These are phyloP conservation scores for Dinoponera quadriceps DNA, from an alignment of 1,140 invertebrate species.

Conservation along the genomic window DNA sequence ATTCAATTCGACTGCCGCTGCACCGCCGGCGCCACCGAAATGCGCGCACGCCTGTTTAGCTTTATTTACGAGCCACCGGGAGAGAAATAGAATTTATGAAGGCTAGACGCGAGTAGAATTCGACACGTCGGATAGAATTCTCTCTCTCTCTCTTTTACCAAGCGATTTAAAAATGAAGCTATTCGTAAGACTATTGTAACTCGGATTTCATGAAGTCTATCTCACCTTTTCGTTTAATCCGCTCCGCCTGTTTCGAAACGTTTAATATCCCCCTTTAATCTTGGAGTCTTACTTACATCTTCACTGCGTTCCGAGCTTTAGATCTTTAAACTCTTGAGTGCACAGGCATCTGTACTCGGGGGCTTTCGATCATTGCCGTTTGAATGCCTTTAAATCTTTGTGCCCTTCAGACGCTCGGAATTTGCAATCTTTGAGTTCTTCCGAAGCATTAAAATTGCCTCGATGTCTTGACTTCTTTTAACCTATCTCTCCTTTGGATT, in stretches of 20 bases:
- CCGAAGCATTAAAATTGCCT: too few species aligned
- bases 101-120: not conserved
- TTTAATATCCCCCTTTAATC: not conserved
- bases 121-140: too few species aligned
- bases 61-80: conserved; percentile 29
- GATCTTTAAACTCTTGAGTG: not conserved
- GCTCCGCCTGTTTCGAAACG: not conserved
- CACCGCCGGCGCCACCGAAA: conserved; percentile 25
- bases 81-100: conserved; percentile 37
- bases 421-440: too few species aligned
- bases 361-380: too few species aligned
- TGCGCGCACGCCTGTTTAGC: conserved; percentile 27
- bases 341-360: too few species aligned
- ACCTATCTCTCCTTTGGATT: too few species aligned
- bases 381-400: too few species aligned
- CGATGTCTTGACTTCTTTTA: too few species aligned
- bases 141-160: not conserved
- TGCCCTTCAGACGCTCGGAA: too few species aligned
- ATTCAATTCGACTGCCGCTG: conserved; percentile 43
- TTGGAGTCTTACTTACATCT: not conserved
- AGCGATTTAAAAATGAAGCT: not conserved
- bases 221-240: too few species aligned
- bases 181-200: not conserved
- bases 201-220: too few species aligned
- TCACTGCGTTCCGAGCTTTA: too few species aligned